Percentiles rank a stretch among this genome's conserved stretches.
These are phyloP conservation scores for Phalanger gymnotis DNA, from an alignment of 2,797 vertebrate species.

Conservation along the genomic window DNA sequence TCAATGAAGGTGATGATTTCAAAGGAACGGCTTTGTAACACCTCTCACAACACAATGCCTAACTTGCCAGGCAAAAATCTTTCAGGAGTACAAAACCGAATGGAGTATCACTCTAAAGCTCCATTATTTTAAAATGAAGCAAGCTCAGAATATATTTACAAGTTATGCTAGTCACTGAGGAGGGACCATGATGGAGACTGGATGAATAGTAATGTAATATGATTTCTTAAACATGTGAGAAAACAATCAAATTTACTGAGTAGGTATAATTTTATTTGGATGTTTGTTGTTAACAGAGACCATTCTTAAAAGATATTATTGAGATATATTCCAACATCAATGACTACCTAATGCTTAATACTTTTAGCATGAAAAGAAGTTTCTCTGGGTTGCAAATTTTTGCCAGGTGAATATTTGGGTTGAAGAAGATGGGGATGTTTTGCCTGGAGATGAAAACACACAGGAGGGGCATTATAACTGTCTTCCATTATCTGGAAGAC, in stretches of 20 bases:
- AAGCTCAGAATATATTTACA: not conserved
- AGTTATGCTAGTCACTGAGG: not conserved
- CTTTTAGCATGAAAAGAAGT: not conserved
- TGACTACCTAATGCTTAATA: not conserved
- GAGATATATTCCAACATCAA: not conserved
- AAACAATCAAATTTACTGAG: not conserved
- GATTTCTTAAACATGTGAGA: slow-evolving; percentile 20
- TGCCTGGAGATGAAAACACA: not conserved
- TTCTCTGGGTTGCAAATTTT: not conserved
- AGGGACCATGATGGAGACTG: not conserved
- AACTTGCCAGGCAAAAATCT: not conserved
- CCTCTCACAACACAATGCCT: not conserved
- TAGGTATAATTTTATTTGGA: not conserved
- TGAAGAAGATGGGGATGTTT: not conserved
- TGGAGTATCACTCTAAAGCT: not conserved
- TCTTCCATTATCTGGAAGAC: not conserved
- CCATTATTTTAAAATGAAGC: not conserved
- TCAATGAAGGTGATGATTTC: not conserved
- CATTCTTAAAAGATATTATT: slow-evolving; percentile 15
- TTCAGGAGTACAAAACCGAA: not conserved
- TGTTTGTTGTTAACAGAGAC: slow-evolving; percentile 20
- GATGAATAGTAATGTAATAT: slow-evolving; percentile 1
- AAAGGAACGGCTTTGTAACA: not conserved
- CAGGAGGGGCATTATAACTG: not conserved
- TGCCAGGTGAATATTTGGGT: not conserved